Conservation (phyloP, 2,797 vertebrate genomes). For the Cirrhinus mrigala region DNA sequence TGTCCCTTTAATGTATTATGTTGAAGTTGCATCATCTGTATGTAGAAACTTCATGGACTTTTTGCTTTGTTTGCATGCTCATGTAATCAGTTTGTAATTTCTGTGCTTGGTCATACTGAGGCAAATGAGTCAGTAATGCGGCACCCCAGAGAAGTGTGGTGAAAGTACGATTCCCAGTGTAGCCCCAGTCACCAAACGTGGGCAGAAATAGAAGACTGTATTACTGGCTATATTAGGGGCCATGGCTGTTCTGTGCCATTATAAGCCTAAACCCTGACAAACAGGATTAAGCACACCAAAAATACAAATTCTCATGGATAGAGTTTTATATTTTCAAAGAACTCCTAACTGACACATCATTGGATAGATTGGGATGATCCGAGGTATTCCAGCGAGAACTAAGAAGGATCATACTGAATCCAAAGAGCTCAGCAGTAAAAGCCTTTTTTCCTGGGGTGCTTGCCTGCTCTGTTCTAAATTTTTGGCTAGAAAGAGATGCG, state of each 20-base stretch:
- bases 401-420: constrained; percentile 52
- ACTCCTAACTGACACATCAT: constrained; percentile 48
- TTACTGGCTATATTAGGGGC: constrained; percentile 40
- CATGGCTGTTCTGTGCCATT: constrained; percentile 27
- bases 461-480: constrained; percentile 25
- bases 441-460: constrained; percentile 42
- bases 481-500: constrained; percentile 41
- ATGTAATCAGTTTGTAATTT: neutral
- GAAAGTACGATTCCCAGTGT: constrained; percentile 15
- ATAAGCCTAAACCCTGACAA: constrained; percentile 43
- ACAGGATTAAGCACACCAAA: constrained; percentile 40
- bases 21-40: neutral
- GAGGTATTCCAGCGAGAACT: constrained; percentile 53
- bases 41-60: neutral
- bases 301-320: constrained; percentile 46
- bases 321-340: constrained; percentile 55
- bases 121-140: neutral
- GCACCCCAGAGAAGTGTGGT: neutral
- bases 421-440: constrained; percentile 51
- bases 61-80: constrained; percentile 17
- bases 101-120: constrained; percentile 5
- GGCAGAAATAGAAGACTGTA: constrained; percentile 1
- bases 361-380: constrained; percentile 53
- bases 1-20: constrained; percentile 10
- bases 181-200: neutral